Conservation (phyloP, 2,888 invertebrate species). For the Neoaliturus tenellus region DNA sequence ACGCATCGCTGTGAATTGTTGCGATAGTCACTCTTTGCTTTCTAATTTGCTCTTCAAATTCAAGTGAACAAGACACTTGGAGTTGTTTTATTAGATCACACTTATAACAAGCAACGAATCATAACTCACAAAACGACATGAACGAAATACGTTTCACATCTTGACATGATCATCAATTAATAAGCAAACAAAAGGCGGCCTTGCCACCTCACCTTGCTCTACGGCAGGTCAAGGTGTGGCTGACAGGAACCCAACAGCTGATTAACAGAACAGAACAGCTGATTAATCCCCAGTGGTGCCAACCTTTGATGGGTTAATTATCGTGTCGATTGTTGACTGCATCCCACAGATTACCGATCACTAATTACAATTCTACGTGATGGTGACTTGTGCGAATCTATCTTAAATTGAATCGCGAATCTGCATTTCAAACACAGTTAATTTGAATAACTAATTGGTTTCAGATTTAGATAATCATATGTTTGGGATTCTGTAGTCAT, state of each 20-base stretch:
- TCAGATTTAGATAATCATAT: not conserved
- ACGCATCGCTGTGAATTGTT: no score
- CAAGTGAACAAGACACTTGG: no score
- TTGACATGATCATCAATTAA: slow-evolving; percentile 22
- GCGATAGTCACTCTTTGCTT: no score
- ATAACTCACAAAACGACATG: not conserved
- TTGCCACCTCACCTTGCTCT: slow-evolving; percentile 33
- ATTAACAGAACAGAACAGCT: slow-evolving; percentile 29
- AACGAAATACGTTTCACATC: not conserved
- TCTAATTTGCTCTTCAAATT: no score
- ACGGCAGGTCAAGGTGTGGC: slow-evolving; percentile 31
- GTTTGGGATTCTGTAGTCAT: not conserved
- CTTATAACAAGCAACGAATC: no score
- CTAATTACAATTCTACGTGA: not conserved
- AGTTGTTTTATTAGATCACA: no score
- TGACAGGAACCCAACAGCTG: not conserved
- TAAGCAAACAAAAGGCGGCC: not conserved
- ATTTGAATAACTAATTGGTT: slow-evolving; percentile 1
- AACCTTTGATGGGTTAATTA: slow-evolving; percentile 35
- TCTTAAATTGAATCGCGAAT: slow-evolving; percentile 16
- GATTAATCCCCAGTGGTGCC: slow-evolving; percentile 15
- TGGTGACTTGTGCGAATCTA: not conserved
- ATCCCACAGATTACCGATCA: slow-evolving; percentile 1
- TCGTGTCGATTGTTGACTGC: slow-evolving; percentile 23
- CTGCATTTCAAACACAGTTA: slow-evolving; percentile 5